Conservation (phyloP, 2,797 vertebrate species). For the Xyrichtys novacula region DNA sequence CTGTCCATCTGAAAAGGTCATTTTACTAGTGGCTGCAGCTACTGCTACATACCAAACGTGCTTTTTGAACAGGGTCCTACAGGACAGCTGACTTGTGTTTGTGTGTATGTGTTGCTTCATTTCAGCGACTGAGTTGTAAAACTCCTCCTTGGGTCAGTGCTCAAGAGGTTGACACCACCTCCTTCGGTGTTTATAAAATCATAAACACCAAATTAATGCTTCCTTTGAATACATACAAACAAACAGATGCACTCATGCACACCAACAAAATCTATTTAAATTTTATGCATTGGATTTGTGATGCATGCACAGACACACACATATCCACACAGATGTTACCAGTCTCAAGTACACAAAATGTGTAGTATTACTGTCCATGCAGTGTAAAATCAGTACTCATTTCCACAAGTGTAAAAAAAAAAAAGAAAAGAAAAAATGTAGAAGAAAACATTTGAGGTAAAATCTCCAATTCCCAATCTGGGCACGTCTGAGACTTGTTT, state of each 20-base stretch:
- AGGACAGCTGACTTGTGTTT: not conserved
- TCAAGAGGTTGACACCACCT: slow-evolving; percentile 18
- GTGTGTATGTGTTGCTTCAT: slow-evolving; percentile 19
- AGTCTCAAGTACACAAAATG: not conserved
- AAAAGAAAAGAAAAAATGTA: no score
- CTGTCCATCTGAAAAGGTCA: slow-evolving; percentile 66
- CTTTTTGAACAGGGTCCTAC: slow-evolving; percentile 27
- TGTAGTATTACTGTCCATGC: not conserved
- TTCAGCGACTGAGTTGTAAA: slow-evolving; percentile 1
- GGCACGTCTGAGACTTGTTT: not conserved
- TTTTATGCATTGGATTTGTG: slow-evolving; percentile 1
- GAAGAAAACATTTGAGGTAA: not conserved
- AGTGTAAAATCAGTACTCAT: not conserved
- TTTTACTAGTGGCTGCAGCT: slow-evolving; percentile 53
- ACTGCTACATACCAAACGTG: slow-evolving; percentile 50
- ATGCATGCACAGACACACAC: not conserved
- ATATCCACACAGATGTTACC: no score
- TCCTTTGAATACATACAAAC: not conserved
- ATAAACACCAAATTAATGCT: not conserved
- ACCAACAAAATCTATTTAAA: not conserved
- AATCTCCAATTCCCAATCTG: slow-evolving; percentile 19
- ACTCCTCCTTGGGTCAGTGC: slow-evolving; percentile 13
- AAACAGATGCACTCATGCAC: not conserved
- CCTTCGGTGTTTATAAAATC: slow-evolving; percentile 13
- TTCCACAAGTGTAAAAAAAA: not conserved